Evolutionary conservation across 2,888 invertebrate species (phyloP), one percentile per base, ranked within the genome.

Genomic region (Cheilosia grossa): DNA sequence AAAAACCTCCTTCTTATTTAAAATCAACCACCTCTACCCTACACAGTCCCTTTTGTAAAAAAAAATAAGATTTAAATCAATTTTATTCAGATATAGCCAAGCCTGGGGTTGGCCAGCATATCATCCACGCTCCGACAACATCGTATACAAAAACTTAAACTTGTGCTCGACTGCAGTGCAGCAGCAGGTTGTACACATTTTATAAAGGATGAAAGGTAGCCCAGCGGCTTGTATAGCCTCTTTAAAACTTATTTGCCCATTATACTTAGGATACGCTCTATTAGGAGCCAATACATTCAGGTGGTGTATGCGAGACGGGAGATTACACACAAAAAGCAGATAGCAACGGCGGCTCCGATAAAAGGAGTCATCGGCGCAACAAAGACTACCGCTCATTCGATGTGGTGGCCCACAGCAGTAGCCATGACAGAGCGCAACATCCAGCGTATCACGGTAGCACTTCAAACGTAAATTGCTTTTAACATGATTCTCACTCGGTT

Each of bases 391-490:
- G 81, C 85, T 77, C 6, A 27, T 27, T 61, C 70, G 74, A 61
- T 75, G 59, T 66, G 81, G 70, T 81, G 75, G 79, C 82, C 51
- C 79, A 17, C 61, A 53, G 47, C 58, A 81, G 83, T 85, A 85
- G 85, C 81, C 54, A 49, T 13, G 37, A 51, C 44, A 42, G 30
- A 30, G 67, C 58, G 13, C 88, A 90, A 89, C 89, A 88, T 89
- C 89, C 89, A 89, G 90, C 90, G 90, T 90, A 90, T 91, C 89
- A 90, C 90, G 89, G 90, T 90, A 90, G 90, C 90, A 89, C 88
- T 89, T 90, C 89, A 89, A 90, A 90, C 90, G 90, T 91, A 91
- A 90, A 90, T 90, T 90, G 90, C 90, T 90, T 91, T 91, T 90
- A 85, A 81, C 85, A 85, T 85, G 81, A 81, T 85, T 81, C 77